Percentiles rank a stretch among this genome's conserved stretches.
phyloP scores from a whole-genome alignment of 2,797 vertebrate species.

The Cirrhinus molitorella region DNA sequence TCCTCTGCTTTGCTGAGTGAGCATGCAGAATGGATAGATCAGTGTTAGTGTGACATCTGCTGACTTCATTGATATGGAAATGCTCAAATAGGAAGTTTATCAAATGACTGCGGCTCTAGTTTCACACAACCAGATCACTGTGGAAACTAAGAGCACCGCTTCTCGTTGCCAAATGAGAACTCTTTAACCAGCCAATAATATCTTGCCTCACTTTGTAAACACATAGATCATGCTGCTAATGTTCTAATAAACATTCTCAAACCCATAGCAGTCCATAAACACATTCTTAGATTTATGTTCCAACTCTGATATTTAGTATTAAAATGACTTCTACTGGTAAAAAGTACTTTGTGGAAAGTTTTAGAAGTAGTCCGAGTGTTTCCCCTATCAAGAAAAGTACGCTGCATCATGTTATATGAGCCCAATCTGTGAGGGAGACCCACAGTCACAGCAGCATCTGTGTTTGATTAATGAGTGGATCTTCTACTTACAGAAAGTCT shows the following conservation, averaged over 20 bases:
- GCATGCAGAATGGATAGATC: slow-evolving; percentile 73
- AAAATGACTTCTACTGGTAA: slow-evolving; percentile 23
- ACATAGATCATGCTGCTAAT: slow-evolving; percentile 37
- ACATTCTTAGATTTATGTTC: neutral
- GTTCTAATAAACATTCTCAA: slow-evolving; percentile 13
- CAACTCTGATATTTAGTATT: neutral
- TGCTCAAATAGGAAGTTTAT: slow-evolving; percentile 67
- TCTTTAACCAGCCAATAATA: slow-evolving; percentile 41
- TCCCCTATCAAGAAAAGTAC: slow-evolving; percentile 3
- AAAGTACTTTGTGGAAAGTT: slow-evolving; percentile 32
- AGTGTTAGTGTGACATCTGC: slow-evolving; percentile 73
- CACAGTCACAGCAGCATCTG: slow-evolving; percentile 61
- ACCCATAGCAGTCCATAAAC: neutral
- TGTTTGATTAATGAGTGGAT: slow-evolving; percentile 68
- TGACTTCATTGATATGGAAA: slow-evolving; percentile 70
- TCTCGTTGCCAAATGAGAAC: slow-evolving; percentile 51
- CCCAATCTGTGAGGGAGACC: slow-evolving; percentile 46
- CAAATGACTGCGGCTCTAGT: slow-evolving; percentile 65
- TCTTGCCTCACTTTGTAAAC: slow-evolving; percentile 50
- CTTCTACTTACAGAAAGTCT: slow-evolving; percentile 64
- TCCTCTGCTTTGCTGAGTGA: slow-evolving; percentile 66
- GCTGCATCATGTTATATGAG: slow-evolving; percentile 25
- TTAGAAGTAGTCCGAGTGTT: slow-evolving; percentile 46
- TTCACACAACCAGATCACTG: slow-evolving; percentile 71
- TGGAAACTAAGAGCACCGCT: slow-evolving; percentile 62